Evolutionary conservation across 2,888 invertebrate genomes (phyloP), one percentile per base, ranked within the genome.

Genomic region (Chrysopilus asiliformis): DNA sequence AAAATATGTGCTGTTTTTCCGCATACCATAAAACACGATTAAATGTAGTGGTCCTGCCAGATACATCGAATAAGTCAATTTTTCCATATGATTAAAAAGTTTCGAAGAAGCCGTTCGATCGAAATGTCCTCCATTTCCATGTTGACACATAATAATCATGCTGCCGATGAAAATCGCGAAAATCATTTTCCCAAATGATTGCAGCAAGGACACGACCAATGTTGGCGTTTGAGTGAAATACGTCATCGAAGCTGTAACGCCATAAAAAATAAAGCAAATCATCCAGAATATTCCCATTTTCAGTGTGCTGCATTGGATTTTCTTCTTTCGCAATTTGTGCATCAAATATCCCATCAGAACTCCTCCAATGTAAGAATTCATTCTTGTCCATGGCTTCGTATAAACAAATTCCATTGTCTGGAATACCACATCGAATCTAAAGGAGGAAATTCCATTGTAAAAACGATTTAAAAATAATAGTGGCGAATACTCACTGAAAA

Each of bases 301-400:
- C 8, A 4, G 2, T 3, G 9, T n/a, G n/a, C 6, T n/a, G 4
- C 22, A 3, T 14, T 24, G 22, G 2, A 30, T 12, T n/a, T 27
- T 7, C 15, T 29, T 29, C 10, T 3, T 13, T 9, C n/a, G 8
- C 3, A 29, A n/a, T 24, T 25, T 18, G 18, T 10, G 13, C 20
- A 36, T 20, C n/a, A 36, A 13, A 14, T 16, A 36, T 6, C 36
- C 36, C 20, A 35, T 15, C 9, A 38, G 13, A 26, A 26, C 26
- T 16, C 30, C 38, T 19, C 29, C 31, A 32, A 34, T 22, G 20
- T 34, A 34, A 3, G 34, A 29, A 34, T 39, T 32, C 10, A 36
- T 36, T 29, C 36, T 10, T 5, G 36, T 39, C 39, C 36, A 36
- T 10, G 28, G 31, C 13, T 27, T 34, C 12, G 16, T 24, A n/a